Conservation (phyloP, 2,888 invertebrate genomes). For the Tetragonisca angustula region DNA sequence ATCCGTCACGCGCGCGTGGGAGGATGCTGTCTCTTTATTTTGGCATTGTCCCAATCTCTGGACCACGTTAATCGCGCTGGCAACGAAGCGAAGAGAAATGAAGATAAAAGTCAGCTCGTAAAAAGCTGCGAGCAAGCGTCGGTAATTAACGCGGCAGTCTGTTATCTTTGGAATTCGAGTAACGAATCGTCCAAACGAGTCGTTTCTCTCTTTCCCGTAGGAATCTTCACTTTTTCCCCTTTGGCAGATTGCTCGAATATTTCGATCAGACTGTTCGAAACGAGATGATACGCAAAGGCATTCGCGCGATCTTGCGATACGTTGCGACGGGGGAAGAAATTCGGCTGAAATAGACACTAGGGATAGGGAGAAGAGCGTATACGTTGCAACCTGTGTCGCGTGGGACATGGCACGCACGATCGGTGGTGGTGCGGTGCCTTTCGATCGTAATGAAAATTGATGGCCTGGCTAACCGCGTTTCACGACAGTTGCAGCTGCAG, state of each 20-base stretch:
- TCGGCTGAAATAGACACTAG: not conserved
- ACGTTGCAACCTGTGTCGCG: conserved; percentile 28
- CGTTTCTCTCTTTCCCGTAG: not conserved
- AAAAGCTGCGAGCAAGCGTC: conserved; percentile 49
- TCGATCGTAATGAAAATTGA: conserved; percentile 75
- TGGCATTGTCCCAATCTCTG: conserved; percentile 48
- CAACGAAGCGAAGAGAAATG: conserved; percentile 27
- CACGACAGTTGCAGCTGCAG: conserved; percentile 66
- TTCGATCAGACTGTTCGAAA: no score
- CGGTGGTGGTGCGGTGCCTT: conserved; percentile 48
- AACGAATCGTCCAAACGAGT: conserved; percentile 19
- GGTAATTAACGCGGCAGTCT: conserved; percentile 56
- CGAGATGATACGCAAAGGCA: no score
- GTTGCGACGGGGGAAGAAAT: not conserved
- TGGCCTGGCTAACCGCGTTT: conserved; percentile 69
- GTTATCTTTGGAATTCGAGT: conserved; percentile 37
- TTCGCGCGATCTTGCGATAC: not conserved
- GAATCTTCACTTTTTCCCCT: no score
- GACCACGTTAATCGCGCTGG: conserved; percentile 44
- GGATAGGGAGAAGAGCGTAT: not conserved
- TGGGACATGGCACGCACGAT: conserved; percentile 14
- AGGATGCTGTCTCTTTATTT: not conserved
- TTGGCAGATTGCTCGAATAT: no score
- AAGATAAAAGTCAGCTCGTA: not conserved
- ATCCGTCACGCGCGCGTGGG: no score